Percentiles rank a stretch among this genome's conserved stretches.
Evolutionary conservation across 1,140 invertebrate species (phyloP).

Genomic region (Conus ventricosus): DNA sequence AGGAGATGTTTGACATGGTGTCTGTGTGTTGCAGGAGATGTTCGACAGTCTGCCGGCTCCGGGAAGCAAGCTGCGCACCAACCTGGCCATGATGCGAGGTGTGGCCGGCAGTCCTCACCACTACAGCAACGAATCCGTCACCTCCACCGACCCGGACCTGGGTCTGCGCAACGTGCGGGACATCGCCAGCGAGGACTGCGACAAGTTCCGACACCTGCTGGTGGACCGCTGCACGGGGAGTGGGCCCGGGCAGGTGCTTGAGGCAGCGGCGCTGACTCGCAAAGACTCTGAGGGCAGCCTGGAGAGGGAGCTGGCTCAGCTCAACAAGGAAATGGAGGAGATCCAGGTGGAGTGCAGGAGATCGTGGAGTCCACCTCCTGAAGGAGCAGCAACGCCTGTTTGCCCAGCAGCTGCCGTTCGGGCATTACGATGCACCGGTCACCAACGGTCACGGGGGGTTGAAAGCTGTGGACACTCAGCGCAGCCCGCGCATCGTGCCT

Average conservation of each 20-base stretch:
- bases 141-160: slow-evolving; percentile 62
- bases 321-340: slow-evolving; percentile 78
- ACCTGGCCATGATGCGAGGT: slow-evolving; percentile 16
- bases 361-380: slow-evolving; percentile 66
- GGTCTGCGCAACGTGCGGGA: slow-evolving; percentile 35
- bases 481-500: slow-evolving; percentile 71
- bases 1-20: slow-evolving; percentile 1
- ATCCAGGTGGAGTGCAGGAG: slow-evolving; percentile 78
- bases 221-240: slow-evolving; percentile 63
- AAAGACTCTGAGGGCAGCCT: slow-evolving; percentile 74
- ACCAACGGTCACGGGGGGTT: background rate
- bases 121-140: slow-evolving; percentile 68
- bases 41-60: slow-evolving; percentile 63
- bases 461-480: slow-evolving; percentile 46
- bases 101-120: slow-evolving; percentile 49
- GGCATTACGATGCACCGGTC: background rate
- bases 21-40: slow-evolving; percentile 57
- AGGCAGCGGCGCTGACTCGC: slow-evolving; percentile 46
- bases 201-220: slow-evolving; percentile 68
- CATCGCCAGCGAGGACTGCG: slow-evolving; percentile 66
- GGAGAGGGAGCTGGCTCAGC: slow-evolving; percentile 76
- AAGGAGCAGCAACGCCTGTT: slow-evolving; percentile 52
- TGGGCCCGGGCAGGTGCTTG: slow-evolving; percentile 50
- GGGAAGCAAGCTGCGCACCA: slow-evolving; percentile 50
- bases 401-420: background rate